Conservation (phyloP, 2,113 vertebrate species). For the Chaetodon trifascialis region DNA sequence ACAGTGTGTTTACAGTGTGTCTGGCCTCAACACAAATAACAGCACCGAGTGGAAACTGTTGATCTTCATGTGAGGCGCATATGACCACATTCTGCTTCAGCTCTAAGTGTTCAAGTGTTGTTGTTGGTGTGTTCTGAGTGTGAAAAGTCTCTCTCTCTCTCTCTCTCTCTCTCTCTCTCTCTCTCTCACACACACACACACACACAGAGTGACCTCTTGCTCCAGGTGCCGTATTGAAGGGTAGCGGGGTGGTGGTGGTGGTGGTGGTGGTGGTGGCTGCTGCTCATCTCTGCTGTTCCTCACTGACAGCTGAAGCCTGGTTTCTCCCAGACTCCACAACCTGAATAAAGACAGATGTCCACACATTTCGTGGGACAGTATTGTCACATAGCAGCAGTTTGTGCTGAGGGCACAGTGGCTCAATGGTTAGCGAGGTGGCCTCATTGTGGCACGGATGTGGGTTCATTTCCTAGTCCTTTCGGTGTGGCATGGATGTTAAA, state of each 20-base stretch:
- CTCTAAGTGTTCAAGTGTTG: neutral
- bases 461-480: neutral
- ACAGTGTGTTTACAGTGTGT: conserved; percentile 22
- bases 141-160: neutral
- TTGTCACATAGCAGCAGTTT: neutral
- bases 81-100: neutral
- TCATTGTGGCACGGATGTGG: neutral
- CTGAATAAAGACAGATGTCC: conserved; percentile 59
- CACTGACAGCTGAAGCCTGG: conserved; percentile 74
- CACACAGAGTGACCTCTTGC: conserved; percentile 57
- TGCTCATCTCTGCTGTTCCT: conserved; percentile 71
- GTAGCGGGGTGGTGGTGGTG: conserved; percentile 21
- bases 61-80: conserved; percentile 6
- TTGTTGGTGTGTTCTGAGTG: neutral
- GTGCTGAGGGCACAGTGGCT: neutral
- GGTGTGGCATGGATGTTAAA: neutral
- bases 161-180: neutral
- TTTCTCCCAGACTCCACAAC: conserved; percentile 80
- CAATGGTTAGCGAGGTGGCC: neutral
- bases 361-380: neutral
- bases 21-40: conserved; percentile 52
- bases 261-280: conserved; percentile 15
- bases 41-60: conserved; percentile 24
- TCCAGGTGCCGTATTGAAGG: conserved; percentile 60
- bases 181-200: neutral